A percentile compares a stretch with the other conserved stretches of the same genome.
These are phyloP conservation scores for Eutrigla gurnardus DNA, from an alignment of 2,797 vertebrate species.

Conservation along the genomic window DNA sequence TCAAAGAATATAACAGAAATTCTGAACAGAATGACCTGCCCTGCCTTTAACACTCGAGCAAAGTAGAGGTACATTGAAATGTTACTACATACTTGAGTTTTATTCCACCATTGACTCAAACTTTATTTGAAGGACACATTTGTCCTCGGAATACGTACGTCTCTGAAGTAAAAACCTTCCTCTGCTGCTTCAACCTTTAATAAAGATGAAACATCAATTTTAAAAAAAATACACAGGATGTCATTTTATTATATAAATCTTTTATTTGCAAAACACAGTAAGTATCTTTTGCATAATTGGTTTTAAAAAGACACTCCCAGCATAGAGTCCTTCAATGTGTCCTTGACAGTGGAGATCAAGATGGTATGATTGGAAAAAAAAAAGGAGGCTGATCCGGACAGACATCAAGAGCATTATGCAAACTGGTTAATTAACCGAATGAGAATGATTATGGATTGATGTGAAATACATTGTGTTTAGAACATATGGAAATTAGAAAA, in stretches of 20 bases:
- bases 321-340: conserved; percentile 58
- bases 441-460: conserved; percentile 27
- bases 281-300: conserved; percentile 41
- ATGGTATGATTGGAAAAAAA: conserved; percentile 30
- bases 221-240: not conserved
- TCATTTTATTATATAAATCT: conserved; percentile 56
- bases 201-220: not conserved
- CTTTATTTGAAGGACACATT: no score
- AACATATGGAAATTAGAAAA: conserved; percentile 29
- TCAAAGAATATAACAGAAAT: no score
- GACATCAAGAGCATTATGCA: conserved; percentile 31
- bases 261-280: conserved; percentile 71
- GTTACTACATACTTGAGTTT: no score
- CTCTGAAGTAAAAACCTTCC: no score
- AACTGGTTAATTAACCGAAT: conserved; percentile 10
- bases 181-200: not conserved
- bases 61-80: no score
- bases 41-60: no score
- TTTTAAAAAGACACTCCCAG: conserved; percentile 37
- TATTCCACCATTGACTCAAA: no score
- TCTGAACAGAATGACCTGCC: no score
- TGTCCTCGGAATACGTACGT: no score
- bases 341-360: conserved; percentile 26
- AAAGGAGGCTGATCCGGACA: conserved; percentile 18
- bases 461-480: conserved; percentile 6